Evolutionary conservation across 2,888 invertebrate genomes (phyloP), one percentile per base, ranked within the genome.

Genomic region (Papilio elwesi): DNA sequence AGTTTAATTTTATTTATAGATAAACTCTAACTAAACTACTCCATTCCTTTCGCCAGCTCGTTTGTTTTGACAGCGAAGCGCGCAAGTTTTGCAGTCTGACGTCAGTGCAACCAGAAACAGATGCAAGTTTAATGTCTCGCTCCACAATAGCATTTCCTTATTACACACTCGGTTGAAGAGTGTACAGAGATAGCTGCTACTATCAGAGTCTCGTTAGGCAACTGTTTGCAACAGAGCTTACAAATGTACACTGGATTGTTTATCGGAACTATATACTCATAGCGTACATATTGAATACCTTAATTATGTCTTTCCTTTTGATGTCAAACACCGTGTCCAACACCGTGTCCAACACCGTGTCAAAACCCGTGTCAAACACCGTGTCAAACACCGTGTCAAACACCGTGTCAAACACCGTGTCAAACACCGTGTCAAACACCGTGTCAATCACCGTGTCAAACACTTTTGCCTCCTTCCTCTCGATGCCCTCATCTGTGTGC

Each of bases 51-150:
- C 49, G 74, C 16, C 6, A 8, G 10, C 0, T 51, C 76, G 75
- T 84, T 73, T 85, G 79, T 83, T 79, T 78, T 13, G 76, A 70
- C 49, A 26, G 55, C 70, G 49, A 71, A 70, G 66, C 74, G 80
- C 75, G 76, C 81, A 88, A 88, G 85, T 87, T 87, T 78, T 76
- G 73, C 77, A 75, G 78, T 75, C 81, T 80, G 84, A 83, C 84
- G 83, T 87, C 85, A 85, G 85, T 85, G 87, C 85, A 84, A 80
- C 87, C 88, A 83, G 88, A 86, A 87, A 87, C 89, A 88, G 88
- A 90, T 90, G 87, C 90, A 91, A 89, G 85, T 90, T 90, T 90
- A 90, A 89, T 90, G 88, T 86, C 80, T 77, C 75, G 78, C 75
- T 80, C 68, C 76, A 79, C 77, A 79, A 76, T 76, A 77, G 75